Percentiles rank a stretch among this genome's conserved stretches.
Conservation (phyloP, 1,140 invertebrate species). For the Ruditapes philippinarum region DNA sequence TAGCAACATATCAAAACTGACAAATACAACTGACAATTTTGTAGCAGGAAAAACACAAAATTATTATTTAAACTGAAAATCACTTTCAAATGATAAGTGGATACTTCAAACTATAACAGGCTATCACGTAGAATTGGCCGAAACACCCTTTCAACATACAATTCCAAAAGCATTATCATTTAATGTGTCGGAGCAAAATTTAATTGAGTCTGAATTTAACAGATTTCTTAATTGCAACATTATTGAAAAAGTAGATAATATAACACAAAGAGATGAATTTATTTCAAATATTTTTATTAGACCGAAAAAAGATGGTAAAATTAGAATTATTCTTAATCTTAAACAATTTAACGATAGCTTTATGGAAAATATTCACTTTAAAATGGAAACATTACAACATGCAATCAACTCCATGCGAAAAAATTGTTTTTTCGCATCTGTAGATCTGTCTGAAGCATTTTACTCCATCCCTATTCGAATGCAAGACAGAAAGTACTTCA, state of each 20-base stretch:
- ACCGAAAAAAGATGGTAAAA: constrained; percentile 47
- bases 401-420: constrained; percentile 34
- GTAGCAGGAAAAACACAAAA: neutral
- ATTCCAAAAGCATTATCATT: constrained; percentile 36
- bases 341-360: constrained; percentile 38
- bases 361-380: constrained; percentile 20
- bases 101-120: constrained; percentile 26
- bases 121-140: neutral
- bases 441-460: neutral
- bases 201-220: constrained; percentile 12
- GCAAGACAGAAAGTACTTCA: constrained; percentile 17
- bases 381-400: constrained; percentile 24
- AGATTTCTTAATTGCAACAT: constrained; percentile 30
- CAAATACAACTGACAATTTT: constrained; percentile 1
- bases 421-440: constrained; percentile 35
- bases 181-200: neutral
- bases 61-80: neutral
- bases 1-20: neutral
- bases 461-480: neutral
- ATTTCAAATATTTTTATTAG: constrained; percentile 22
- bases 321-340: constrained; percentile 31
- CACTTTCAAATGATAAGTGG: constrained; percentile 1
- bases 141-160: constrained; percentile 5
- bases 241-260: constrained; percentile 19
- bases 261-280: neutral